Evolutionary conservation across 2,113 vertebrate genomes (phyloP).

Genomic region (Anser cygnoides): DNA sequence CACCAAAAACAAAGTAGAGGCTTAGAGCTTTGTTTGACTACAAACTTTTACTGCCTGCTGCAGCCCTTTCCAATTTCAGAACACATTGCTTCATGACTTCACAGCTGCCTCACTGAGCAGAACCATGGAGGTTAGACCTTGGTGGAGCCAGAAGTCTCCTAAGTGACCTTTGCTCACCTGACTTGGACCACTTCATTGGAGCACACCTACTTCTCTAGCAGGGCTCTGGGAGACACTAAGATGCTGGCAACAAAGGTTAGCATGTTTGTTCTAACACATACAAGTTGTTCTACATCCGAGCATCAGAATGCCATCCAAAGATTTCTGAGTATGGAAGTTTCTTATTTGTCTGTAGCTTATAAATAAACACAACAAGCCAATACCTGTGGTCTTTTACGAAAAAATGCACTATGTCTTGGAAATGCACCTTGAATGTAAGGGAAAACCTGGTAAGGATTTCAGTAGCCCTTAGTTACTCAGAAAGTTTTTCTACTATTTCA

Average conservation of each 20-base stretch:
- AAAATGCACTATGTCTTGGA: neutral
- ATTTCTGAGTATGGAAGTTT: neutral
- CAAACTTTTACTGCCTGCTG: slow-evolving; percentile 46
- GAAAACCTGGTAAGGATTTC: neutral
- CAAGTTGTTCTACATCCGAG: neutral
- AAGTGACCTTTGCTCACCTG: neutral
- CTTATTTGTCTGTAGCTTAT: neutral
- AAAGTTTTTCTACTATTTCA: neutral
- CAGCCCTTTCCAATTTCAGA: slow-evolving; percentile 37
- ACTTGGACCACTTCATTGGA: neutral
- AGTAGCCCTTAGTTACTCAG: neutral
- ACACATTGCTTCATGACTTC: slow-evolving; percentile 2
- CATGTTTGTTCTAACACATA: neutral
- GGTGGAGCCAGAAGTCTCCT: neutral
- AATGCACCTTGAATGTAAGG: neutral
- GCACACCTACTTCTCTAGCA: neutral
- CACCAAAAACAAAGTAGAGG: slow-evolving; percentile 29
- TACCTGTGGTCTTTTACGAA: neutral
- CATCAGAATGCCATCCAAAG: neutral
- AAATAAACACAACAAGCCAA: neutral
- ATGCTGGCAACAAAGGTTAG: neutral
- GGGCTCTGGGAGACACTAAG: neutral
- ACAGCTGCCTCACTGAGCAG: neutral
- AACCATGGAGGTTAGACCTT: neutral
- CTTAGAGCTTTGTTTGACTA: slow-evolving; percentile 23